Evolutionary conservation across 2,888 invertebrate genomes (phyloP).

Genomic region (Platynereis dumerilii): DNA sequence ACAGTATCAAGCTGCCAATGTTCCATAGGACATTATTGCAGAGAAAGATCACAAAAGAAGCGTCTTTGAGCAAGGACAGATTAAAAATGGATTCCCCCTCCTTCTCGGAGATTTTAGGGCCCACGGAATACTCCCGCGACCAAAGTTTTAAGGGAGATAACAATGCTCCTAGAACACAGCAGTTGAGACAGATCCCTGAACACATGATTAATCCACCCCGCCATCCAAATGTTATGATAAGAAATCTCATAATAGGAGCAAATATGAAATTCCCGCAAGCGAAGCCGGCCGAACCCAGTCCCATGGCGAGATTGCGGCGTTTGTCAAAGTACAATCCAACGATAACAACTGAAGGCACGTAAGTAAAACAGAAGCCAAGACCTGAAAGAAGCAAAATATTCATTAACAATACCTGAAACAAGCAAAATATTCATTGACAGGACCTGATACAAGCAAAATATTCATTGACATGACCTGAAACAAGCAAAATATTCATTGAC

Average conservation of each 20-base stretch:
- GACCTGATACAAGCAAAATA: no score
- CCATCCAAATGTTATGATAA: slow-evolving; percentile 49
- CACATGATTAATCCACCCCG: slow-evolving; percentile 48
- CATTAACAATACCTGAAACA: no score
- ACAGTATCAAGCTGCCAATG: slow-evolving; percentile 20
- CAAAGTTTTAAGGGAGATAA: slow-evolving; percentile 36
- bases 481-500: no score
- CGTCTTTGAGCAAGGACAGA: slow-evolving; percentile 20
- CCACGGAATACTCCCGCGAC: not conserved
- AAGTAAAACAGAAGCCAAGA: slow-evolving; percentile 48
- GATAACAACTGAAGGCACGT: slow-evolving; percentile 53
- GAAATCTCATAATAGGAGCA: slow-evolving; percentile 44
- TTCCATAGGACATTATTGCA: slow-evolving; percentile 26
- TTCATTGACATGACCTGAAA: no score
- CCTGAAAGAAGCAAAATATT: slow-evolving; percentile 43
- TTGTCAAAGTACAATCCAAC: slow-evolving; percentile 52
- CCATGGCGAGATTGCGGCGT: slow-evolving; percentile 49
- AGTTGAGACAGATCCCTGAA: slow-evolving; percentile 47
- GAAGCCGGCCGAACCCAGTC: slow-evolving; percentile 50
- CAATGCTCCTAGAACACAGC: slow-evolving; percentile 45
- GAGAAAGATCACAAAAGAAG: slow-evolving; percentile 16
- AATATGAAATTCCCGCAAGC: slow-evolving; percentile 49
- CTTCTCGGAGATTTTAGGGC: not conserved
- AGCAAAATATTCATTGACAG: no score
- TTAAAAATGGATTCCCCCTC: slow-evolving; percentile 12